Evolutionary conservation across 1,140 invertebrate species (phyloP), one percentile per base, ranked within the genome.

Genomic region (Aradophagus sp.): DNA sequence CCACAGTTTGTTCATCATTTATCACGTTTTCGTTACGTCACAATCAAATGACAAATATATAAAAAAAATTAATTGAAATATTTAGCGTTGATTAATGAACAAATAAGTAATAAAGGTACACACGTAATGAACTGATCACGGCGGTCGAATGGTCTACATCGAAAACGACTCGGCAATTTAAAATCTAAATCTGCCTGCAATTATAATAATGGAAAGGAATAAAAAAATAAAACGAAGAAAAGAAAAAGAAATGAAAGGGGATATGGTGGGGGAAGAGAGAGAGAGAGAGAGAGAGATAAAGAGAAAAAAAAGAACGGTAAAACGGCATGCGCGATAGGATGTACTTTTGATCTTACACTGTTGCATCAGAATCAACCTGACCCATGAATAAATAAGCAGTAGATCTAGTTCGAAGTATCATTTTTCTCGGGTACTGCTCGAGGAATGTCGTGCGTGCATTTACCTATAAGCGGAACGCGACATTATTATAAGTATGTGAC

Each of bases 391-490:
- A 70, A 63, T 53, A 70, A 70, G 38, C 53, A 53, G 67, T 59
- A 59, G 52, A 59, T 70, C 58, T 63, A 70, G 67, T 70, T 63
- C 52, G 52, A 58, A 29, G 67, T 70, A 62, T 70, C 36, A 70
- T 70, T 70, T 70, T 70, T 70, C 67, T 63, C 36, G 45, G 52
- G 26, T 56, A 63, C 52, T 63, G 63, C 62, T 70, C 63, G 67
- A 63, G 45, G 58, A 70, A 70, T 70, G 67, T 63, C 67, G 67
- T 70, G 67, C 67, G 58, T 70, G 67, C 67, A 52, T 70, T 70
- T 63, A 63, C 67, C 67, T 70, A 58, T 56, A 63, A 62, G 58
- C 58, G 58, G 52, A 63, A 70, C 58, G 59, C 67, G 67, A 70
- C 58, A 70, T 70, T 70, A 70, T 63, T 70, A 63, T 47, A 39